Conservation (phyloP, 2,113 vertebrate species). For the Isurus oxyrinchus region DNA sequence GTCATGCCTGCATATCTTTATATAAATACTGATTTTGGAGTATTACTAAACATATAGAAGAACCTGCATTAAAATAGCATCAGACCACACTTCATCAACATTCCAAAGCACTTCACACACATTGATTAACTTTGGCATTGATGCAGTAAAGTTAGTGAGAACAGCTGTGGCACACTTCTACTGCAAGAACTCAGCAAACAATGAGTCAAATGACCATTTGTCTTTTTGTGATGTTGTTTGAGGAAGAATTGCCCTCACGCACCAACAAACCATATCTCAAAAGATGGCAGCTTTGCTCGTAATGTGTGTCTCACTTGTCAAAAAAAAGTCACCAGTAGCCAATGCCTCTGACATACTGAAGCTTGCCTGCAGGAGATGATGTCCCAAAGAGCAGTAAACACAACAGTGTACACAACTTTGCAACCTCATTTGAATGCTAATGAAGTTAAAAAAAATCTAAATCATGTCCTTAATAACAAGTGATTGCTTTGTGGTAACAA, state of each 20-base stretch:
- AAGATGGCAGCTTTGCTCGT: neutral
- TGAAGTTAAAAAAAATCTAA: conserved; percentile 20
- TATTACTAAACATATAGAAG: neutral
- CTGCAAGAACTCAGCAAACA: neutral
- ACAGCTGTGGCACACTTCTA: neutral
- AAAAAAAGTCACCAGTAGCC: neutral
- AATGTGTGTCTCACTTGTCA: neutral
- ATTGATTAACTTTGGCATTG: neutral
- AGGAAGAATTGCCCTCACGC: neutral
- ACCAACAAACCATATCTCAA: neutral
- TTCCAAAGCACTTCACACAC: neutral
- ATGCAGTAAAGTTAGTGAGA: neutral
- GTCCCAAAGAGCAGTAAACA: no score
- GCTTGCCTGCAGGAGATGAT: neutral
- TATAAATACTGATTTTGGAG: neutral
- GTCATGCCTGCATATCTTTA: neutral
- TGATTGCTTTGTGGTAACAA: neutral
- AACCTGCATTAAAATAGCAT: neutral
- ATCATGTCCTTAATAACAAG: neutral
- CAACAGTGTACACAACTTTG: neutral
- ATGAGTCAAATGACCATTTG: neutral
- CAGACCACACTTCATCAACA: no score
- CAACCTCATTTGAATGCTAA: conserved; percentile 9
- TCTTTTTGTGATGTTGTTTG: neutral
- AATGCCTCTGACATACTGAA: neutral